A percentile compares a stretch with the other conserved stretches of the same genome.
These are phyloP conservation scores for Anthrax anthrax DNA, from an alignment of 2,888 invertebrate species.

Conservation along the genomic window DNA sequence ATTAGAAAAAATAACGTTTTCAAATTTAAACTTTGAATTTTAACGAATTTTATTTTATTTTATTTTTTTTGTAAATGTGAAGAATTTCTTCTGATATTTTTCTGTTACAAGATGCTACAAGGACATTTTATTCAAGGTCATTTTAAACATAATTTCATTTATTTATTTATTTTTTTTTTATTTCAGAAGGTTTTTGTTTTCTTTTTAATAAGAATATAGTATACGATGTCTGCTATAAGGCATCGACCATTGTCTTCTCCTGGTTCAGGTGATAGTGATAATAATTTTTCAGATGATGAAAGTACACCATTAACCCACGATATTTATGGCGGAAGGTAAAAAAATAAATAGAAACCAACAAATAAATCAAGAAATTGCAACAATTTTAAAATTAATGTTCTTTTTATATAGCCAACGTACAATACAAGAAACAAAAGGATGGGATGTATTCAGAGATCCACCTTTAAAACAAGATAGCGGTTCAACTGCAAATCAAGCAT, in stretches of 20 bases:
- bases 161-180: too few relatives aligned
- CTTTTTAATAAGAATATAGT: neutral
- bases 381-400: neutral
- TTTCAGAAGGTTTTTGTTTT: neutral
- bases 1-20: too few relatives aligned
- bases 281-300: constrained; percentile 75
- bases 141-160: too few relatives aligned
- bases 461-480: constrained; percentile 80
- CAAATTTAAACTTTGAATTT: too few relatives aligned
- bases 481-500: constrained; percentile 76
- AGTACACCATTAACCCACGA: constrained; percentile 75
- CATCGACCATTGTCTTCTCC: constrained; percentile 42
- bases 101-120: too few relatives aligned
- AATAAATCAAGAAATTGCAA: neutral
- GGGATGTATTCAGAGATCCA: constrained; percentile 92
- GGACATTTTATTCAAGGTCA: too few relatives aligned
- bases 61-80: too few relatives aligned
- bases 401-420: constrained; percentile 51
- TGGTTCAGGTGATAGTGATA: constrained; percentile 47
- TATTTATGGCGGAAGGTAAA: constrained; percentile 80
- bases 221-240: constrained; percentile 44
- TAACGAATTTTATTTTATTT: too few relatives aligned
- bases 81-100: too few relatives aligned
- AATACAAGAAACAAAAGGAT: constrained; percentile 79
- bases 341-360: too few relatives aligned